Percentiles rank a stretch among this genome's conserved stretches.
These are phyloP conservation scores for Philotrypesis tridentata DNA, from an alignment of 1,140 invertebrate species.

Conservation along the genomic window DNA sequence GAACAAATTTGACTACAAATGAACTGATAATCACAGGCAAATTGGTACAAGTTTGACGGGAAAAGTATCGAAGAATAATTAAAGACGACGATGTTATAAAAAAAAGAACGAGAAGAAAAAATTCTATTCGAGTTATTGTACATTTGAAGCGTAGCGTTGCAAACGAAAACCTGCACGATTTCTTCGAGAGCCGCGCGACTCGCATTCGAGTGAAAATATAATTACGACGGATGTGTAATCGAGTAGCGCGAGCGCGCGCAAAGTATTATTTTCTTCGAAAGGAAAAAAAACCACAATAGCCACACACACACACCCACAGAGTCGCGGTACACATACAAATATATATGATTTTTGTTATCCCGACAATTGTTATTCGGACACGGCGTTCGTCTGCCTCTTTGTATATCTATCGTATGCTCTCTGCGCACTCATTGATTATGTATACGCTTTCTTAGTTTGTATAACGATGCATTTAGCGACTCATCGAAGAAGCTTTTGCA, in stretches of 20 bases:
- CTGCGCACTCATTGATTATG: conserved; percentile 24
- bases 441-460: conserved; percentile 46
- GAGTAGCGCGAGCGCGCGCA: background rate
- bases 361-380: background rate
- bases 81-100: too few relatives aligned
- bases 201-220: too few relatives aligned
- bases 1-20: conserved; percentile 23
- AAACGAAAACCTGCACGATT: background rate
- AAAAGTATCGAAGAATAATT: too few relatives aligned
- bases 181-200: too few relatives aligned
- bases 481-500: conserved; percentile 28
- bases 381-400: background rate
- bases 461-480: conserved; percentile 43
- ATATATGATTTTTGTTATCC: background rate
- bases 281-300: too few relatives aligned
- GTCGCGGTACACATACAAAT: too few relatives aligned
- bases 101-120: conserved; percentile 1
- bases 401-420: background rate
- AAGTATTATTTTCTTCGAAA: conserved; percentile 18
- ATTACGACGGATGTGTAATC: conserved; percentile 12
- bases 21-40: conserved; percentile 29
- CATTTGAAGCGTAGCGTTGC: too few relatives aligned
- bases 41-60: conserved; percentile 29
- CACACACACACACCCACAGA: too few relatives aligned
- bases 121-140: conserved; percentile 11